Conservation (phyloP, 2,797 vertebrate species). For the Podargus strigoides region DNA sequence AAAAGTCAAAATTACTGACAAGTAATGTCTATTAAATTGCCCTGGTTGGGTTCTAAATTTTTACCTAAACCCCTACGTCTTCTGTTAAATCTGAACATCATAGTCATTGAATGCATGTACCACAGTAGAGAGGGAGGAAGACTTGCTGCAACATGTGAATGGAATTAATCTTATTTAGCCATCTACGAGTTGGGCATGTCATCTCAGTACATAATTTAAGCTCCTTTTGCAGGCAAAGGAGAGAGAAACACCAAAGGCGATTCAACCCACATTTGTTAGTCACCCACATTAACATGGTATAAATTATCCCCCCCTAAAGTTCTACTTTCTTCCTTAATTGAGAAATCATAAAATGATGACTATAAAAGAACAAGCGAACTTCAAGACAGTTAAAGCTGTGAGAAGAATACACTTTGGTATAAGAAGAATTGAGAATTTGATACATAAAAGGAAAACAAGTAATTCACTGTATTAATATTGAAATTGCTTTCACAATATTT, state of each 20-base stretch:
- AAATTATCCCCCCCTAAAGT: background rate
- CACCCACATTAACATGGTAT: background rate
- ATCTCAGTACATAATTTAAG: background rate
- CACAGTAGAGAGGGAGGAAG: background rate
- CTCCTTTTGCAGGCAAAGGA: background rate
- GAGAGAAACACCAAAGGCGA: background rate
- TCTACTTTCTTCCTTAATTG: background rate
- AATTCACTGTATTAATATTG: background rate
- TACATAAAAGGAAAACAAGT: background rate
- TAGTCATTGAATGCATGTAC: background rate
- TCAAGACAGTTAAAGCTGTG: background rate
- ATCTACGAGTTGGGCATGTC: background rate
- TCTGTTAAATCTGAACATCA: background rate
- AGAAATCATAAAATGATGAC: background rate
- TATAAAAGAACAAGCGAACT: background rate
- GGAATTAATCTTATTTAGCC: background rate
- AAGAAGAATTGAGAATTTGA: background rate
- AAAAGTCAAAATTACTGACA: background rate
- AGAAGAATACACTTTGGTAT: background rate
- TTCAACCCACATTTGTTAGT: background rate
- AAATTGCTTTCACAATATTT: background rate
- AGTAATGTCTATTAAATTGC: background rate
- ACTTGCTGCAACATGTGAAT: background rate
- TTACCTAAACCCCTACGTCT: background rate
- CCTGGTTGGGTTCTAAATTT: background rate